These are phyloP conservation scores for Eurosta solidaginis DNA, from an alignment of 1,140 invertebrate genomes.

Conservation along the genomic window DNA sequence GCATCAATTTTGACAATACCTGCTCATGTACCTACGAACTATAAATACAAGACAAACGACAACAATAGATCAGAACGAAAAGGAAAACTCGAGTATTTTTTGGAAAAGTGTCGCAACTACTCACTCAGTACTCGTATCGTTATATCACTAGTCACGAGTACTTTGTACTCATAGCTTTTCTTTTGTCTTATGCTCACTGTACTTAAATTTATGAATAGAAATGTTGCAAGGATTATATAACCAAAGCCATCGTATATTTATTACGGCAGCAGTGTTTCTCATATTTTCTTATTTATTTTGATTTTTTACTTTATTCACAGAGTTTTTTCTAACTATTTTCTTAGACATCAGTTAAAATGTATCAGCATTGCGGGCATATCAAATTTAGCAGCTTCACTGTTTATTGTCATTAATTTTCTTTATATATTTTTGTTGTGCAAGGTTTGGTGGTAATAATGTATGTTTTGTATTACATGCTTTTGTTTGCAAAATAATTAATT, in stretches of 20 bases:
- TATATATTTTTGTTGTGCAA: background rate
- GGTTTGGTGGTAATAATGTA: slow-evolving; percentile 5
- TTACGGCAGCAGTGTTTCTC: background rate
- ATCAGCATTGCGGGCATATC: slow-evolving; percentile 24
- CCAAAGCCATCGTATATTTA: background rate
- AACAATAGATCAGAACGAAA: too few species aligned
- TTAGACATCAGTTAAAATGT: slow-evolving; percentile 9
- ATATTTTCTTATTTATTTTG: background rate
- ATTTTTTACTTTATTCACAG: background rate
- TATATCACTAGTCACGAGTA: too few species aligned
- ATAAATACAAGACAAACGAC: too few species aligned
- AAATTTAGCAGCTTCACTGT: background rate
- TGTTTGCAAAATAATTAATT: too few species aligned
- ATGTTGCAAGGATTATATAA: slow-evolving; percentile 5
- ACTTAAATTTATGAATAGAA: too few species aligned
- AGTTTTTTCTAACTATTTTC: background rate
- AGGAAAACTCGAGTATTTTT: too few species aligned
- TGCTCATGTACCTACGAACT: too few species aligned
- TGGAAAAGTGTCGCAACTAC: too few species aligned
- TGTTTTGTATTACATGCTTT: background rate
- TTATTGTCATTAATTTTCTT: background rate
- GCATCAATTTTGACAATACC: too few species aligned
- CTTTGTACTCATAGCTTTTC: too few species aligned
- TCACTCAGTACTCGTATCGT: too few species aligned
- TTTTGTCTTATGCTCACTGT: too few species aligned